Base-by-base conservation (phyloP, 2,888 invertebrate genomes). In the Aethes cnicana region DNA sequence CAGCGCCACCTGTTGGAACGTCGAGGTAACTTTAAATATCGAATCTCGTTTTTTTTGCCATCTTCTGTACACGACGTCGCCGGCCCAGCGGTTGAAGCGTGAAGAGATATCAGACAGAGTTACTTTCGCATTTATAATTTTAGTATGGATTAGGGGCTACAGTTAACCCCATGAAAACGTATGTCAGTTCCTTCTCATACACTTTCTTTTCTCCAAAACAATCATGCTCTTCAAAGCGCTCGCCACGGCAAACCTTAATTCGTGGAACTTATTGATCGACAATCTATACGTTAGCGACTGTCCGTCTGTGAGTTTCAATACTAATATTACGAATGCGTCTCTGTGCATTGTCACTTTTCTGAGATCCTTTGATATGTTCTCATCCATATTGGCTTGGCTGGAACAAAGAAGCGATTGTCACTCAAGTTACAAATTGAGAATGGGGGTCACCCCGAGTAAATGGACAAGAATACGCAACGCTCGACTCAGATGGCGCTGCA, bases 221-320 rank as follows among this genome's bases (percentile, higher is more conserved):
- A 89, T 84, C 62, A 87, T 69, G 39, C 64, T 77, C 30, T 89
- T 89, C 53, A 88, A 59, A 0, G 84, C 84, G 9, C 74, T 79
- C 0, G 89, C 87, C 11, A 89, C 57, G 0, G 68, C 63, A 26
- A 62, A 88, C 23, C 88, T 62, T 0, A 89, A 48, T 23, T 85
- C 87, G 1, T 85, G 84, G 47, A 88, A 89, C 42, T 84, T 84
- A 1, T 58, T 61, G 3, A 82, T 62, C 0, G 80, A 75, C 2
- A 88, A 41, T 5, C 85, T 57, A 14, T 79, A 83, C 0, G 70
- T 69, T 3, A 62, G 56, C 0, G 59, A 72, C 1, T 65, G 64
- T 33, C 77, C 77, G 47, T 84, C 59, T 14, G 84, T 80, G 0
- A 87, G 57, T 2, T 58, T 54, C 0, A 89, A 35, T 0, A 66